These are phyloP conservation scores for Diprion similis DNA, from an alignment of 1,140 invertebrate genomes.

Conservation along the genomic window DNA sequence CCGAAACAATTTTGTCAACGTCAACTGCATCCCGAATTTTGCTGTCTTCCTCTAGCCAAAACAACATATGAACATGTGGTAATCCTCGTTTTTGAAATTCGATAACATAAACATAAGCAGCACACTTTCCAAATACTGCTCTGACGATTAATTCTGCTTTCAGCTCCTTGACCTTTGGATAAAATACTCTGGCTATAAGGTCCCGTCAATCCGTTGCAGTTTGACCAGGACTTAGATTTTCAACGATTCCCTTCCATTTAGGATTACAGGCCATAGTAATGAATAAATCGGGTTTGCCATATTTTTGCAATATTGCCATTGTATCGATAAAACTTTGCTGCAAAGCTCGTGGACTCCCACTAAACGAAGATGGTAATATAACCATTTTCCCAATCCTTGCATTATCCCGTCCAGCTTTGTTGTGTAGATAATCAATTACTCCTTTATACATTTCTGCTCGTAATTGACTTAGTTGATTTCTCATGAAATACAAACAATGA, in stretches of 20 bases:
- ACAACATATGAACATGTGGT: conserved; percentile 26
- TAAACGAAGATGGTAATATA: conserved; percentile 23
- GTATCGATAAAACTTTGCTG: conserved; percentile 18
- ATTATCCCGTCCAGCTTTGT: conserved; percentile 17
- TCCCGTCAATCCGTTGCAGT: not conserved
- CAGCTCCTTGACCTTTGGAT: conserved; percentile 15
- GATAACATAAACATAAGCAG: conserved; percentile 13
- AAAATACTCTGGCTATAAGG: conserved; percentile 9
- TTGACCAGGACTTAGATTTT: conserved; percentile 20
- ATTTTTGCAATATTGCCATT: conserved; percentile 6
- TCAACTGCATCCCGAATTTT: conserved; percentile 7
- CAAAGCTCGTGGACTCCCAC: conserved; percentile 11
- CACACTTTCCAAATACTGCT: conserved; percentile 21
- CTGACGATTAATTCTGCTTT: conserved; percentile 18
- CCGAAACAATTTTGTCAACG: conserved; percentile 17
- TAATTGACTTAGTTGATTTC: conserved; percentile 22
- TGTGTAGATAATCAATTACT: conserved; percentile 21
- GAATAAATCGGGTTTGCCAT: conserved; percentile 9
- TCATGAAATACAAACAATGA: conserved; percentile 21
- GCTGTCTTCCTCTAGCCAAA: conserved; percentile 22
- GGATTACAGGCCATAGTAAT: not conserved
- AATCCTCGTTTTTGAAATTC: conserved; percentile 26
- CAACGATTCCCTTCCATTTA: conserved; percentile 21
- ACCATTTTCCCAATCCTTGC: conserved; percentile 18
- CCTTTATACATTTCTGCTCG: conserved; percentile 20